Evolutionary conservation across 2,113 vertebrate genomes (phyloP), one percentile per base, ranked within the genome.

Genomic region (Pachycephala philippinensis): DNA sequence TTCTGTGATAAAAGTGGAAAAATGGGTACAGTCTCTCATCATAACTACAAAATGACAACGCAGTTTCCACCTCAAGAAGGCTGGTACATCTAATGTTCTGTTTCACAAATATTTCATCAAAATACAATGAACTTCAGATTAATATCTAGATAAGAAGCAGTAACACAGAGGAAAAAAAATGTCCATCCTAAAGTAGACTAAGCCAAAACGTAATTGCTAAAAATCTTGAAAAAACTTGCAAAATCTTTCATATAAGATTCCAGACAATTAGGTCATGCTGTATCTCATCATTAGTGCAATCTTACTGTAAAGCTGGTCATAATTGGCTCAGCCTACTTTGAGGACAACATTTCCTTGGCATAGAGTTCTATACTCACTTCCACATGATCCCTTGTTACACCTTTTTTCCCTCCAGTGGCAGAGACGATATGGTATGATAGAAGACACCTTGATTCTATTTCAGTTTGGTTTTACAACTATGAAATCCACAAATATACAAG

Each of bases 91-190:
- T 66, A 45, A 87, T 23, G 13, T 54, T 78, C 52, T 59, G 13
- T 63, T 81, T 53, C 33, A n/a, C 7, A 82, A 74, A 22, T 33
- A 52, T 77, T 71, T 84, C 2, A 69, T 20, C 13, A 78, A 91
- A 57, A 49, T 15, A 65, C 33, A 74, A 11, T 42, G 21, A 82
- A 78, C 6, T 53, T 88, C 31, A 93, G 33, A 87, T 45, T 59
- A 82, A 3, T 61, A 65, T 7, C n/a, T 70, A 54, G 4, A 3
- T 28, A 61, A 64, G 16, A 44, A 91, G 10, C 28, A 93, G 37
- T 31, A 84, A 49, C 10, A 81, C 1, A 7, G 24, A 66, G 4
- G 8, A 7, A n/a, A 71, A 89, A 44, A 15, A 0, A 1, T n/a
- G 5, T 76, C 40, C 35, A 56, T 37, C 44, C 66, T 68, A 11